Evolutionary conservation across 2,888 invertebrate genomes (phyloP), one percentile per base, ranked within the genome.

Genomic region (Chrysodeixis includens): DNA sequence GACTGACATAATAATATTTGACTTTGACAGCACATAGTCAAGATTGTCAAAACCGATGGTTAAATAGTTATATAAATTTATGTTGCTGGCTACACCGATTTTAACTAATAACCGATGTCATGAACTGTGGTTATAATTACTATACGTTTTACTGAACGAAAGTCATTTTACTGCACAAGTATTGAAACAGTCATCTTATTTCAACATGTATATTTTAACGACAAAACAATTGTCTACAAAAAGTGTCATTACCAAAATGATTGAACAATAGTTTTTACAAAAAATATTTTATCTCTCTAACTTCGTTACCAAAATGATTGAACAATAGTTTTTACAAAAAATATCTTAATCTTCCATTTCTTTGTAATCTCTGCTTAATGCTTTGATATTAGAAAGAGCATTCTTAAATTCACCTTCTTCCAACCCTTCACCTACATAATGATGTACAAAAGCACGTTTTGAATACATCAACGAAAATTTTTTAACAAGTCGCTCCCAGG

Each of bases 361-460:
- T 78, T 91, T 95, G 81, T 97, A 97, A 88, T 97, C 97, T 81
- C 95, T 92, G 32, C 96, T 95, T 56, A 97, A 88, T 9, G 97
- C 95, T 73, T 95, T 95, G 57, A 97, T 89, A 84, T 97, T 96
- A 55, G 96, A 95, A 7, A 96, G 88, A 0, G 97, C 96, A 62
- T 96, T 96, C 32, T 86, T 83, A 71, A 97, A 96, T 83, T 96
- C 96, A 1, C 94, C 95, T 90, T 97, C 97, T 88, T 97, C 97
- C 89, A 97, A 93, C 1, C 97, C 97, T 92, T 97, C 97, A 2
- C 96, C 96, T 5, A 97, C 95, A 83, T 97, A 99, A 95, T 98
- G 98, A 91, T 98, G 98, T 14, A 99, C 97, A 88, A 98, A 99
- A 6, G 98, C 98, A 64, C 97, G 95, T 87, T 98, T 98, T 64